Evolutionary conservation across 2,113 vertebrate species (phyloP).

Genomic region (Solenodon paradoxus): DNA sequence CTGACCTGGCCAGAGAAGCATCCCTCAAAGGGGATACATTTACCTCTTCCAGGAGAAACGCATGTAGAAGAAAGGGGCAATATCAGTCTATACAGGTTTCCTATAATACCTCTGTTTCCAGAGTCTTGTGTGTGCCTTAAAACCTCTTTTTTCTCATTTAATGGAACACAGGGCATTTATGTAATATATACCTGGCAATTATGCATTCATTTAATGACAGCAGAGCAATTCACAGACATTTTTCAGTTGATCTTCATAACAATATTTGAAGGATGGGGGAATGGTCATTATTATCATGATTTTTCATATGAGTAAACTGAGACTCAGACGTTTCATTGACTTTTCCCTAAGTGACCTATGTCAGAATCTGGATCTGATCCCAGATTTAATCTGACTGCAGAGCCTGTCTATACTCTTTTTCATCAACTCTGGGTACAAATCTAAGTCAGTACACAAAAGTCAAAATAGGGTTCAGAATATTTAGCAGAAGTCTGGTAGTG

Average conservation of each 20-base stretch:
- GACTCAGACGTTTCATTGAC: slow-evolving; percentile 3
- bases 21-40: background rate
- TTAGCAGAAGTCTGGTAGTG: background rate
- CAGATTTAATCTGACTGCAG: background rate
- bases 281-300: background rate
- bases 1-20: background rate
- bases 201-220: background rate
- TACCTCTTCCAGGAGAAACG: background rate
- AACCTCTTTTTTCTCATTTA: background rate
- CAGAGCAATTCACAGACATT: background rate
- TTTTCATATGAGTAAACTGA: slow-evolving; percentile 20
- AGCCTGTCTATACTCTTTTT: background rate
- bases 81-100: background rate
- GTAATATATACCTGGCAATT: background rate
- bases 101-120: background rate
- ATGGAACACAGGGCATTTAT: background rate
- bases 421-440: background rate
- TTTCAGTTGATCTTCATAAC: background rate
- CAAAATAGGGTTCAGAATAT: background rate
- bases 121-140: background rate
- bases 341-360: background rate
- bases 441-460: background rate
- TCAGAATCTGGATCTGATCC: background rate
- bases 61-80: background rate
- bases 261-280: background rate